Conservation (phyloP, 1,140 invertebrate genomes). For the Phthorimaea operculella region DNA sequence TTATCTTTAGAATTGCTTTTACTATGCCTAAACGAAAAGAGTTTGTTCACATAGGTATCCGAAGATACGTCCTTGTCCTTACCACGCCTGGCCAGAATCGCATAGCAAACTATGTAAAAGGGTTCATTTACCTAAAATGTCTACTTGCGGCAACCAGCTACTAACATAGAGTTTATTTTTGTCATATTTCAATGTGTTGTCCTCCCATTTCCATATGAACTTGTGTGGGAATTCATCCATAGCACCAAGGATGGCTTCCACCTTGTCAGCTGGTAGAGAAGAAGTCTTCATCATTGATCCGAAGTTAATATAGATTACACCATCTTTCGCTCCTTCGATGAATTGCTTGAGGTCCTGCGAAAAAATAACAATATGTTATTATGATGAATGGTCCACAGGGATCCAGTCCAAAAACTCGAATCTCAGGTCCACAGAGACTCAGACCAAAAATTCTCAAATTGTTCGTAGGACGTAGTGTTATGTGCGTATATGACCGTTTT, state of each 20-base stretch:
- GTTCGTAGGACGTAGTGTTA: no score
- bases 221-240: constrained; percentile 71
- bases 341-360: constrained; percentile 74
- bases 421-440: no score
- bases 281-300: constrained; percentile 75
- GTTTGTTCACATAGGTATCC: no score
- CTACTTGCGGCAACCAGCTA: constrained; percentile 79
- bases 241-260: constrained; percentile 70
- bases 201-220: constrained; percentile 81
- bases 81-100: no score
- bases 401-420: no score
- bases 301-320: constrained; percentile 78
- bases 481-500: no score
- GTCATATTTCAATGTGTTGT: constrained; percentile 63
- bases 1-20: no score
- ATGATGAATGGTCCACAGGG: no score
- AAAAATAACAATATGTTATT: no score
- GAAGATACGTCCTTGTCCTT: no score
- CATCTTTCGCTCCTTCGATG: constrained; percentile 74
- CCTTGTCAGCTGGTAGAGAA: constrained; percentile 69
- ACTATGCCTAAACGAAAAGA: no score
- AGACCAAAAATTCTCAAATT: no score
- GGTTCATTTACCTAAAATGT: constrained; percentile 72
- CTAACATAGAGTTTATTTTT: constrained; percentile 73
- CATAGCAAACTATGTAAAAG: background rate